Base-by-base conservation (phyloP, 2,888 invertebrate species). In the Agonum fuliginosum region DNA sequence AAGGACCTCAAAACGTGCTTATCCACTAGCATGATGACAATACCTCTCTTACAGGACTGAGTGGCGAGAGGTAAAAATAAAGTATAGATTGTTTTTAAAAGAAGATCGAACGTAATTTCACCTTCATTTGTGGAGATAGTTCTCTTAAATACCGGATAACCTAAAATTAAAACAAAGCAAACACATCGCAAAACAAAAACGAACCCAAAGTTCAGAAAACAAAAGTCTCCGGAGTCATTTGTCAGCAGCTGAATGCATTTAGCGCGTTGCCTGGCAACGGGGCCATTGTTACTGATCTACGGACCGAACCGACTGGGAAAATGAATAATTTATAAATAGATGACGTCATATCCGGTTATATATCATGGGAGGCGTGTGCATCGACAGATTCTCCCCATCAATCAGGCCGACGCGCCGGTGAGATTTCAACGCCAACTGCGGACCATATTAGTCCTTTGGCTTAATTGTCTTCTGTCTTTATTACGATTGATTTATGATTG, bases 281-380 rank as follows among this genome's bases (percentile, higher is more conserved):
- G 43, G 2, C 46, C 43, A 70, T 43, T 70, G 70, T 70, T 70
- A 70, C 70, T 27, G 70, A 43, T 46, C 46, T 46, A 24, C 24
- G 6, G 3, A 43, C 43, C 5, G 41, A 10, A 43, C 27, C 54
- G 54, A 30, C n/a, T 62, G 12, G 51, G 73, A 74, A 74, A 74
- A 74, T 74, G 74, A 75, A 75, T 75, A 65, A 75, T 75, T 67
- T 75, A 75, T 75, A 67, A 75, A 75, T 62, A 51, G 37, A 51
- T 67, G 75, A 75, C 75, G 75, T 75, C 75, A 75, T 48, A 34
- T 27, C 19, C 30, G 41, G 51, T 48, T 71, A 72, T 72, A 72
- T 72, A 54, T 72, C 72, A 72, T 14, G 22, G 72, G 8, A 22
- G 54, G 54, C 24, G 72, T 20, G 37, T 72, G 72, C 54, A 72